Evolutionary conservation across 2,888 invertebrate genomes (phyloP).

Genomic region (Peribatodes rhomboidaria): DNA sequence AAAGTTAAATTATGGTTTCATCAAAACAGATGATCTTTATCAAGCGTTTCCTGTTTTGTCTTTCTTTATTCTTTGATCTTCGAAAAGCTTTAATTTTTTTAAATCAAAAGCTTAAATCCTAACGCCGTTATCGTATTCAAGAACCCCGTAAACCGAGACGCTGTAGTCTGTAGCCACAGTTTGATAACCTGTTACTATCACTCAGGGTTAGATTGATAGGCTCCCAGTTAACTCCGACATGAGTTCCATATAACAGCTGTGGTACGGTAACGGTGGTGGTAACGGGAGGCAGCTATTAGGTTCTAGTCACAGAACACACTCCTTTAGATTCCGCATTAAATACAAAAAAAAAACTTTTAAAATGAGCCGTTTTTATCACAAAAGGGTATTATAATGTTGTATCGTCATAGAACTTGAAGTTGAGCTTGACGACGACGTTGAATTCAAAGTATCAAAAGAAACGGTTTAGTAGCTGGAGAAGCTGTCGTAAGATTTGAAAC

Average conservation of each 20-base stretch:
- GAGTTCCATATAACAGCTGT: slow-evolving; percentile 57
- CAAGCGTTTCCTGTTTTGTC: no score
- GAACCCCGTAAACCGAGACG: background rate
- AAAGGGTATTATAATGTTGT: no score
- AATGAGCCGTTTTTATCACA: no score
- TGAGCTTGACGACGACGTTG: no score
- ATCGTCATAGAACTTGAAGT: no score
- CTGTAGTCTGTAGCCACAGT: background rate
- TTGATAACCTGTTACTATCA: background rate
- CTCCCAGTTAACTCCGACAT: slow-evolving; percentile 48
- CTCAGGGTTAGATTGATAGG: slow-evolving; percentile 35
- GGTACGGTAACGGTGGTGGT: slow-evolving; percentile 64
- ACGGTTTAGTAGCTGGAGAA: no score
- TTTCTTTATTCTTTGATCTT: no score
- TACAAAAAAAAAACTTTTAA: no score
- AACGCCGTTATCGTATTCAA: background rate
- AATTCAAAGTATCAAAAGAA: no score
- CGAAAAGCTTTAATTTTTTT: no score
- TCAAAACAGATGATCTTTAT: background rate
- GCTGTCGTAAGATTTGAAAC: no score
- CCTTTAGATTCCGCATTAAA: no score
- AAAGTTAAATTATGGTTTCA: background rate
- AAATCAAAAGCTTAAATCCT: background rate
- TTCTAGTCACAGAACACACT: slow-evolving; percentile 7
- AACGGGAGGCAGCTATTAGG: slow-evolving; percentile 68